Conservation (phyloP, 2,888 invertebrate species). For the Hirtodrosophila cameraria region DNA sequence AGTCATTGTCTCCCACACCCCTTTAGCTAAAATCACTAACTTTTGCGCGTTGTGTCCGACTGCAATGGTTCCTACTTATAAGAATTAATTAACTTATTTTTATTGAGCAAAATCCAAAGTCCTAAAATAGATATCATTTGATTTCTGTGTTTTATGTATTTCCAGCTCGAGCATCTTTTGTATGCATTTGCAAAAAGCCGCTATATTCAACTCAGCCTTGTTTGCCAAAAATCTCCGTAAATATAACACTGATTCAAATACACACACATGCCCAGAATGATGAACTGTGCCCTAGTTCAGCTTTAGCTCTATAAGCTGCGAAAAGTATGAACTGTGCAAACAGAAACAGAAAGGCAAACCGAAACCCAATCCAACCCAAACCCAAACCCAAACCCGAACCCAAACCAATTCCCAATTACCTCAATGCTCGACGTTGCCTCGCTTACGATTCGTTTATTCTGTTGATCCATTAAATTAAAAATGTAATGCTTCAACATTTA, state of each 20-base stretch:
- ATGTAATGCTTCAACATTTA: constrained; percentile 80
- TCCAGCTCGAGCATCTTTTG: constrained; percentile 2
- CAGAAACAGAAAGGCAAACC: constrained; percentile 26
- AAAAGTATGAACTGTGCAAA: constrained; percentile 28
- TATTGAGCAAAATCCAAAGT: too few species aligned
- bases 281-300: constrained; percentile 20
- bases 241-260: constrained; percentile 32
- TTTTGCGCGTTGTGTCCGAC: too few species aligned
- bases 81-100: too few species aligned
- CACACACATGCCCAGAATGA: background rate
- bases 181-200: constrained; percentile 29
- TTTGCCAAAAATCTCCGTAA: constrained; percentile 41
- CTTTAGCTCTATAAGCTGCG: constrained; percentile 18
- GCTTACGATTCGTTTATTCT: constrained; percentile 83
- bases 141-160: background rate
- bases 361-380: constrained; percentile 1
- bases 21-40: too few species aligned
- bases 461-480: constrained; percentile 83
- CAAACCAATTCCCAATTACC: constrained; percentile 68
- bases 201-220: constrained; percentile 26
- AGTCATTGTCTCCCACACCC: too few species aligned
- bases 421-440: constrained; percentile 61
- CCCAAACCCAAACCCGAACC: constrained; percentile 9
- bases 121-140: too few species aligned
- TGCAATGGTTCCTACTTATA: too few species aligned